Base-by-base conservation (phyloP, 2,113 vertebrate genomes). In the Salvator merianae region DNA sequence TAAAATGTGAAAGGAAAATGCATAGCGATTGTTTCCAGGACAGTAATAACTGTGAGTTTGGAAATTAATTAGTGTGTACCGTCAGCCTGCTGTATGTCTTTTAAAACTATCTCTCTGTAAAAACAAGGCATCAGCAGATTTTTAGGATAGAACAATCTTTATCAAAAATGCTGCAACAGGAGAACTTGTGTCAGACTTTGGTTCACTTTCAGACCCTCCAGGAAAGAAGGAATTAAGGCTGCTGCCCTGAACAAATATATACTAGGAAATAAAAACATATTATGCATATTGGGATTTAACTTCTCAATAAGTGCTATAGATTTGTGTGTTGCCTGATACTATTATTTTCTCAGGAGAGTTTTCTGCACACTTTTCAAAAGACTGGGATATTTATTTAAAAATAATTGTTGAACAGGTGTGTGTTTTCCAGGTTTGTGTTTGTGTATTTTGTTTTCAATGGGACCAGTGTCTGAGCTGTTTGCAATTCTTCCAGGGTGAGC, bases 401-500 rank as follows among this genome's bases (percentile, higher is more conserved):
- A 70, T 55, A 16, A 71, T 59, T 55, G 22, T n/a, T 53, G 65
- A 30, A 16, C 20, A 75, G 55, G 4, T 14, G 26, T 72, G 30
- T 38, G 26, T 59, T 59, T 20, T 73, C 28, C 14, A 32, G 20
- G 18, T 12, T 36, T 72, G 3, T 72, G 32, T 38, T 72, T 62
- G 30, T 62, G 30, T 10, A 1, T 14, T 65, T 30, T 50, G 18
- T 65, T 86, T 77, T 43, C 2, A 73, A 22, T 76, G 78, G 38
- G 83, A 47, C 50, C 14, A 20, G 0, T 1, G 24, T 77, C 78
- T 86, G 77, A 72, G 43, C 3, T 16, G 53, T 76, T 88, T 75
- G n/a, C 32, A 28, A 65, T 84, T 53, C 30, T 84, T 38, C 77
- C 63, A 99, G 99, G 99, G 99, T 81, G 98, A 99, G 9, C 91